phyloP scores from a whole-genome alignment of 2,797 vertebrate genomes.

The Lagocephalus sceleratus region DNA sequence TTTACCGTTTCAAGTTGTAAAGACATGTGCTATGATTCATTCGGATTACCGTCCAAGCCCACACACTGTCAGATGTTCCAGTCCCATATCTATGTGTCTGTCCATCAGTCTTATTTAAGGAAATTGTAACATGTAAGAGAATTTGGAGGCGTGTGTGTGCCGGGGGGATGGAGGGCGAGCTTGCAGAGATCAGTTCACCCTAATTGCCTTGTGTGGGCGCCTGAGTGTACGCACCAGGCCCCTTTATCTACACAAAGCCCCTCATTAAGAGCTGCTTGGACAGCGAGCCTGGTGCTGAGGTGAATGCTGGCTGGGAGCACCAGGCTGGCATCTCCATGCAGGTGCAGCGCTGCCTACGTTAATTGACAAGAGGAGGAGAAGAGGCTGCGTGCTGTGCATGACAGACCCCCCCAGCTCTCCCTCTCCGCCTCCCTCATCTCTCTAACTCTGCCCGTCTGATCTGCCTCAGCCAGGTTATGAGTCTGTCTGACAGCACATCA shows the following conservation, averaged over 20 bases:
- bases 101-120: constrained; percentile 42
- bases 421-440: neutral
- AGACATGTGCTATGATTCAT: constrained; percentile 32
- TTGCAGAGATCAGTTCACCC: constrained; percentile 43
- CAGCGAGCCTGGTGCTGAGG: constrained; percentile 51
- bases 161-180: too few species aligned
- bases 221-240: constrained; percentile 44
- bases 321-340: constrained; percentile 57
- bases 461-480: constrained; percentile 48
- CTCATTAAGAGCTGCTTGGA: constrained; percentile 69
- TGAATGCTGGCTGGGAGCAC: constrained; percentile 49
- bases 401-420: constrained; percentile 42
- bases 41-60: constrained; percentile 41
- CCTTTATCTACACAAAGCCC: constrained; percentile 66
- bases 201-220: constrained; percentile 63
- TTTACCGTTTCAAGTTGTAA: constrained; percentile 14
- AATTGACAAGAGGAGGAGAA: constrained; percentile 70
- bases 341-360: constrained; percentile 60
- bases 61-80: constrained; percentile 26
- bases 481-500: constrained; percentile 48
- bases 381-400: constrained; percentile 48
- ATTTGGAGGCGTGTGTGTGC: constrained; percentile 17
- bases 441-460: constrained; percentile 39
- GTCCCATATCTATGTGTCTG: constrained; percentile 25
- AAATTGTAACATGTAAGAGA: constrained; percentile 16